Evolutionary conservation across 2,888 invertebrate genomes (phyloP), one percentile per base, ranked within the genome.

Genomic region (Lacanobia wlatinum): DNA sequence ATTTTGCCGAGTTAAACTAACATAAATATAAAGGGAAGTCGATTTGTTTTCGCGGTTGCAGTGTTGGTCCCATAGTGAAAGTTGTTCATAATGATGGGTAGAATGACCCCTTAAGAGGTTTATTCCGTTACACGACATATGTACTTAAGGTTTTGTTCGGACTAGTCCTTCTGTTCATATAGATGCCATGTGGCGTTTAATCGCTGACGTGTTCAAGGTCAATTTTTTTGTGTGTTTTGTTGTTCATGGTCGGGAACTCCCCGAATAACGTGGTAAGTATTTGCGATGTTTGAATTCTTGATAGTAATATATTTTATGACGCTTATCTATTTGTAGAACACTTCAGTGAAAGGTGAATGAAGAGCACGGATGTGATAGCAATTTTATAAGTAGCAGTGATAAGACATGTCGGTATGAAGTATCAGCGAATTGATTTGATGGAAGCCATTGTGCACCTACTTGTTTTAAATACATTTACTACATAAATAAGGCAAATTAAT

Each of bases 171-270:
- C 76, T 77, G 81, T 18, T 9, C 4, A 21, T 53, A 3, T 40
- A n/a, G 0, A 21, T 16, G n/a, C 18, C 40, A 52, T 59, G 12
- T 56, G 53, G 16, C 55, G n/a, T 28, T 52, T n/a, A 43, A 52
- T 62, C 9, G 6, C 50, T 1, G 10, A 48, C 52, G 18, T 10
- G 23, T 53, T 62, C 78, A 80, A 77, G 74, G 82, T 76, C 59
- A n/a, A 38, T 60, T 69, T 76, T 75, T 81, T 73, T n/a, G 78
- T 58, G 40, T 52, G 43, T 46, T 50, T 46, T 2, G 21, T 43
- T 61, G 34, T 65, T 28, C 2, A 65, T 77, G 21, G 61, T 77
- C 55, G 65, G 78, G 68, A 0, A 50, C 68, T 71, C 56, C 69
- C 68, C 56, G 43, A 28, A 52, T 62, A 23, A 1, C 10, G 12